These are phyloP conservation scores for Paraplagusia blochii DNA, from an alignment of 2,113 vertebrate species.

Conservation along the genomic window DNA sequence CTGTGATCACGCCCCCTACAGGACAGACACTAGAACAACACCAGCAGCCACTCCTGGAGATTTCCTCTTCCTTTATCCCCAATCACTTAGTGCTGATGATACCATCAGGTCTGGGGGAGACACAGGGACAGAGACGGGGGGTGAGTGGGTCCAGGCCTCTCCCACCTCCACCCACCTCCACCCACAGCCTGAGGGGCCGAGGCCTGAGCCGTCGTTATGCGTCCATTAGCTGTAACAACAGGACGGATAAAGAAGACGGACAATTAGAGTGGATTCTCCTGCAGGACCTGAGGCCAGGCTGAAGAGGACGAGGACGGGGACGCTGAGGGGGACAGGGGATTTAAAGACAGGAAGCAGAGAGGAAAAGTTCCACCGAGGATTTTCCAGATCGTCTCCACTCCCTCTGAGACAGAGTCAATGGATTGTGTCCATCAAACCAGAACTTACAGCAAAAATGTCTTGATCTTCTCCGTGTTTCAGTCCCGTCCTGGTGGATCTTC, in stretches of 20 bases:
- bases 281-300: constrained; percentile 50
- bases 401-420: too few relatives aligned
- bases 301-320: constrained; percentile 8
- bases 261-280: constrained; percentile 73
- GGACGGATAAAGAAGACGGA: constrained; percentile 69
- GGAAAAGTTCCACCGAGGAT: too few relatives aligned
- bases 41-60: constrained; percentile 7
- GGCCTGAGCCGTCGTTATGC: constrained; percentile 76
- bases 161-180: too few relatives aligned
- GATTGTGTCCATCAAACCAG: too few relatives aligned
- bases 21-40: too few relatives aligned
- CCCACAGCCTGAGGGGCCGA: constrained; percentile 47
- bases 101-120: constrained; percentile 51
- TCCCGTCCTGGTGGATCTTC: too few relatives aligned
- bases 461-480: too few relatives aligned
- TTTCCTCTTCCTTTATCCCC: constrained; percentile 46
- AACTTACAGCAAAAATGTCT: too few relatives aligned
- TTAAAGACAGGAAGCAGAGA: too few relatives aligned
- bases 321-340: constrained; percentile 15
- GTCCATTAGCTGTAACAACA: constrained; percentile 77
- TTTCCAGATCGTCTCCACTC: too few relatives aligned
- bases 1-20: too few relatives aligned
- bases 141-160: constrained; percentile 38
- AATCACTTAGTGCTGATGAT: constrained; percentile 48
- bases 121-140: too few relatives aligned